Base-by-base conservation (phyloP, 2,113 vertebrate genomes). In the Poeciliopsis occidentalis region DNA sequence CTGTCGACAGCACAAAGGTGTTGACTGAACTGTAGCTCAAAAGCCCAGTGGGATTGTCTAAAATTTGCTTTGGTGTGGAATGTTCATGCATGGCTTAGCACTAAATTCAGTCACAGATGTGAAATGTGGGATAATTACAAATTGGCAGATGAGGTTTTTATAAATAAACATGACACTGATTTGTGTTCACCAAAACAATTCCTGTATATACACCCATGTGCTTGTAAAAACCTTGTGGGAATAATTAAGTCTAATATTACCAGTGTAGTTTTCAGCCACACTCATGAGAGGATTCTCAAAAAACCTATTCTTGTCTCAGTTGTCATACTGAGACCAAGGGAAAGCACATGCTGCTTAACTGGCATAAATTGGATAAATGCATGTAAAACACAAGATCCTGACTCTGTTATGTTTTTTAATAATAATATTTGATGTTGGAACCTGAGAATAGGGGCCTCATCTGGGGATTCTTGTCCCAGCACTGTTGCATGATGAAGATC, bases 401-500 rank as follows among this genome's bases (percentile, higher is more conserved):
- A 61, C 13, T 29, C n/a, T 61, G 8, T 27, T 39, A 5, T 3
- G 29, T 17, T 13, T 67, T n/a, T 60, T 15, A 44, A 0, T 61
- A 30, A 15, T 10, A 12, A 39, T 65, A 0, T 79, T 47, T 60
- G 0, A 10, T 19, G 44, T 66, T 27, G 29, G 15, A 17, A 94
- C 93, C 94, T 89, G 88, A 91, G 81, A 95, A 94, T 8, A 64
- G 87, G 0, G 95, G 95, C 60, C 96, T 94, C 27, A 91, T 94
- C 64, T 82, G 88, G 34, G 79, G 87, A 41, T 96, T 92, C 76
- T 96, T 95, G 60, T 94, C 87, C 96, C 96, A 97, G 60, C 95
- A 97, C 60, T 79, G 83, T 76, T 92, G 92, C 97, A 97, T 96
- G 89, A 97, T 83, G 75, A 85, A 83, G 1, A 95, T 82, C 93